A percentile compares a stretch with the other conserved stretches of the same genome.
phyloP scores from a whole-genome alignment of 2,113 vertebrate species.

The Pluvialis apricaria region DNA sequence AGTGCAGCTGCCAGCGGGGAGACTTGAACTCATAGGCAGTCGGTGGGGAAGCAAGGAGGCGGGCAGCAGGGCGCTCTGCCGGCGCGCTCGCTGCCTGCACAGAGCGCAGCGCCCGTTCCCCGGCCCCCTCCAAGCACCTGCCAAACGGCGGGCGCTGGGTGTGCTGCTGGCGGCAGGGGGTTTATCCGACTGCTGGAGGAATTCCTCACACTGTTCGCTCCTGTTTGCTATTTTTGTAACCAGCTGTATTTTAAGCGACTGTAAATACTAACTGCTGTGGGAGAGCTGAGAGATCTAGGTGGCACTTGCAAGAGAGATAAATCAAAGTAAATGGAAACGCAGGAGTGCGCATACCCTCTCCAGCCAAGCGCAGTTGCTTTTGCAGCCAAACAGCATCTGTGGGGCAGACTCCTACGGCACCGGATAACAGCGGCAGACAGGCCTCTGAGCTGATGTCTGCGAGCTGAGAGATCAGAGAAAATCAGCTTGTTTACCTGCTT shows the following conservation, averaged over 20 bases:
- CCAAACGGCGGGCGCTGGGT: background rate
- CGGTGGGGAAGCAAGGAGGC: background rate
- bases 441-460: background rate
- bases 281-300: background rate
- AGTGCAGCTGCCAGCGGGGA: background rate
- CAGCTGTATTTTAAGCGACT: background rate
- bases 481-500: constrained; percentile 37
- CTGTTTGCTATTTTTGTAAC: background rate
- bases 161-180: background rate
- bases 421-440: background rate
- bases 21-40: background rate
- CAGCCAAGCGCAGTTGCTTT: background rate
- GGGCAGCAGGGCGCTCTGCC: background rate
- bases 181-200: background rate
- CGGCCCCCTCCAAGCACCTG: background rate
- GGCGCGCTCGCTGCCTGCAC: background rate
- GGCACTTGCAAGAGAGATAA: background rate
- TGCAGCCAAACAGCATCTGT: background rate
- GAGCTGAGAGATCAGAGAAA: background rate
- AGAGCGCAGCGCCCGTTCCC: background rate
- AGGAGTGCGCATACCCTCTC: background rate
- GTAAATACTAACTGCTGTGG: background rate
- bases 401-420: background rate
- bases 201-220: background rate
- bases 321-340: background rate